Evolutionary conservation across 2,797 vertebrate genomes (phyloP), one percentile per base, ranked within the genome.

Genomic region (Paguma larvata): DNA sequence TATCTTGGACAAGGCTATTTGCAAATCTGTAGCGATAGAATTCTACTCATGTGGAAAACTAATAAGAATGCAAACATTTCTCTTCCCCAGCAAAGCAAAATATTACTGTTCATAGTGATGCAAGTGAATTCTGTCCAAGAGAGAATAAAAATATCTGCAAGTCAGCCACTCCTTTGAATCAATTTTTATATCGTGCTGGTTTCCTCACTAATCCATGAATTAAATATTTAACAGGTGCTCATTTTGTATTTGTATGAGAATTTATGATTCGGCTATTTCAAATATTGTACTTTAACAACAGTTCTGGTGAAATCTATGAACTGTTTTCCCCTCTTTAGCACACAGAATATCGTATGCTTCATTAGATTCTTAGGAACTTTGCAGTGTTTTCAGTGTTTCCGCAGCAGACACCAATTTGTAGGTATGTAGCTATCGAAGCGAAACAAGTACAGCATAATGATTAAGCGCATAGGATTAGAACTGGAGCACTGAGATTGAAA

Each of bases 211-310:
- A 56, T 70, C 34, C 73, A 48, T 82, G 8, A 70, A 72, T 53
- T 95, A 84, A 91, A 88, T 41, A 15, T 44, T 65, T 65, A 44
- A 92, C 1, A 68, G 46, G 2, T 44, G 2, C 67, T 94, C 14
- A 65, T 53, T 95, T 86, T 85, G 51, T n/a, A 32, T 62, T 93
- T 94, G 11, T 27, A 19, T 48, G 7, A 67, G 25, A 92, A 91
- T 94, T 92, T 92, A 72, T 18, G 27, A 73, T 70, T 78, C 88
- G 73, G 18, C 27, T n/a, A 30, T 70, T 85, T 87, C 91, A 27
- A 48, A 91, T 92, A 53, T 30, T 90, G 67, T 32, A 32, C 46
- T 79, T 68, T 79, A 75, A 67, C 4, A 48, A 56, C 34, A 51
- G 27, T 86, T 90, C 53, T 68, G 27, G 75, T 89, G 77, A 95